phyloP scores from a whole-genome alignment of 2,888 invertebrate species.

The Dilophus febrilis region DNA sequence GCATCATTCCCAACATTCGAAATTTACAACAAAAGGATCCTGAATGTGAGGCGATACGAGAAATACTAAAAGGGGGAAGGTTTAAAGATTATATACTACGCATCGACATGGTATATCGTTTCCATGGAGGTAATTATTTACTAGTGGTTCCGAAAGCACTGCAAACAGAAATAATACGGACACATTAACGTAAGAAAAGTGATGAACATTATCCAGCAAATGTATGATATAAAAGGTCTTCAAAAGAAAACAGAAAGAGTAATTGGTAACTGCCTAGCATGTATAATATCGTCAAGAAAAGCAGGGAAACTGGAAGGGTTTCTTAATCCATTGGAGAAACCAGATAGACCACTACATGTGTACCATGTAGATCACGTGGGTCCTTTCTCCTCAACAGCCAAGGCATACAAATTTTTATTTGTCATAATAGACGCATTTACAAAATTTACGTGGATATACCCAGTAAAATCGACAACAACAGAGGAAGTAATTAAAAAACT shows the following conservation, averaged over 20 bases:
- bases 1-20: too few species aligned
- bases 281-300: slow-evolving; percentile 12
- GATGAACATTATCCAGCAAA: too few species aligned
- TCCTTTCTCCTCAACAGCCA: slow-evolving; percentile 15
- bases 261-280: slow-evolving; percentile 8
- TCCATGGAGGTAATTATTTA: too few species aligned
- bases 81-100: not conserved
- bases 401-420: slow-evolving; percentile 19
- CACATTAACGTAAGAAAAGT: slow-evolving; percentile 20
- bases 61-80: slow-evolving; percentile 3
- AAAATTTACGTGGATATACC: slow-evolving; percentile 22
- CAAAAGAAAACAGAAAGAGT: slow-evolving; percentile 6
- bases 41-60: slow-evolving; percentile 11
- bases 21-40: slow-evolving; percentile 4
- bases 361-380: slow-evolving; percentile 22
- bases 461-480: slow-evolving; percentile 15
- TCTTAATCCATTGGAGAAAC: slow-evolving; percentile 19
- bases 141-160: slow-evolving; percentile 21
- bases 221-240: too few species aligned
- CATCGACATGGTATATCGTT: slow-evolving; percentile 8
- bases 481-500: slow-evolving; percentile 19
- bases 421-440: slow-evolving; percentile 20
- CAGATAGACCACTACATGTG: slow-evolving; percentile 16
- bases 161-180: slow-evolving; percentile 22
- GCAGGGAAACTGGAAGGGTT: slow-evolving; percentile 20